A percentile compares a stretch with the other conserved stretches of the same genome.
Evolutionary conservation across 2,113 vertebrate species (phyloP).

Genomic region (Delphinus delphis): DNA sequence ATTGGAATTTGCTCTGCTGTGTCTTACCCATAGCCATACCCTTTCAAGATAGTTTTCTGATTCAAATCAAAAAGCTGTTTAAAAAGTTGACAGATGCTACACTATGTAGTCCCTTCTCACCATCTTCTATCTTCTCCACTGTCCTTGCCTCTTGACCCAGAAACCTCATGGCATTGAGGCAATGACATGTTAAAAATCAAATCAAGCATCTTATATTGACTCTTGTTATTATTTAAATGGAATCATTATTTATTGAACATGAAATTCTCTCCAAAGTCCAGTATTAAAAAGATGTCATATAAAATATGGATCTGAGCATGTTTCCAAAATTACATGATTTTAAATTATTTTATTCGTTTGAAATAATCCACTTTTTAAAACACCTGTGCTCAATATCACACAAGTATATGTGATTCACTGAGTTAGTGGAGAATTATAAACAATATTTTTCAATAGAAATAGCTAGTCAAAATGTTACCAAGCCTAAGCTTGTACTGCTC

Average conservation of each 20-base stretch:
- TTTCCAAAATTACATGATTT: neutral
- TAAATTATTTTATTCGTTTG: neutral
- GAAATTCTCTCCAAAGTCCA: neutral
- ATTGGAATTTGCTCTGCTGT: neutral
- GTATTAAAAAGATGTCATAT: neutral
- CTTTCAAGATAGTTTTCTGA: neutral
- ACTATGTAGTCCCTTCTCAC: neutral
- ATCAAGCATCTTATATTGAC: accelerated
- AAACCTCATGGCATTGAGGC: neutral
- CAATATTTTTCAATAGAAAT: neutral
- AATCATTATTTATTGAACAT: neutral
- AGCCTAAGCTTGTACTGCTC: too few species aligned
- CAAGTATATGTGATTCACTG: neutral
- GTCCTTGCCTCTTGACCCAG: neutral
- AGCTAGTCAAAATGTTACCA: neutral
- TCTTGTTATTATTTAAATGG: neutral
- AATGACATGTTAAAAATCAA: neutral
- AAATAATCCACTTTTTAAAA: neutral
- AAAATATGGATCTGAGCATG: neutral
- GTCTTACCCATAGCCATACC: accelerated
- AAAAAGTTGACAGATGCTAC: neutral
- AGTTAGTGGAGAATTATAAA: neutral
- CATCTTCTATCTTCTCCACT: neutral
- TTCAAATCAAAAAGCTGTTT: neutral
- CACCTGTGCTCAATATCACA: neutral